A percentile compares a stretch with the other conserved stretches of the same genome.
phyloP scores from a whole-genome alignment of 2,888 invertebrate species.

The Dascillus cervinus region DNA sequence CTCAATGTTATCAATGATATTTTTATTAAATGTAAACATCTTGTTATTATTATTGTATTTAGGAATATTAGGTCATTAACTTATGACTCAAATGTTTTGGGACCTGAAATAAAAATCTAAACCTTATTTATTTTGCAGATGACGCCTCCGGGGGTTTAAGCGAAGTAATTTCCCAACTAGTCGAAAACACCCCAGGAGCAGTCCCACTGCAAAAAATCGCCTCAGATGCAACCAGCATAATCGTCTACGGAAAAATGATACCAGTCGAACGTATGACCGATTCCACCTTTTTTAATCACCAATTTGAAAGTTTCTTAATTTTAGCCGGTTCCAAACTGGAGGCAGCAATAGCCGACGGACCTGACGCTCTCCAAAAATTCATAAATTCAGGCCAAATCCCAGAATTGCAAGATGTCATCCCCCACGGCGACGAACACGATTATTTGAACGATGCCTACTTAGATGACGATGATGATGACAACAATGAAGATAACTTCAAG shows the following conservation, averaged over 20 bases:
- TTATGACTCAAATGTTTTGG: no score
- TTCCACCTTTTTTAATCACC: background rate
- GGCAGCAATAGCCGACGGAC: slow-evolving; percentile 69
- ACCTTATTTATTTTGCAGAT: slow-evolving; percentile 31
- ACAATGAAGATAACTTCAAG: slow-evolving; percentile 6
- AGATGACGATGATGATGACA: slow-evolving; percentile 41
- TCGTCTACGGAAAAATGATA: slow-evolving; percentile 76
- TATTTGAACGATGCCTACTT: slow-evolving; percentile 41
- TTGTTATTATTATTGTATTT: no score
- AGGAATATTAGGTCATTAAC: no score
- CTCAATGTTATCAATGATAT: no score
- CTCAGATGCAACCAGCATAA: slow-evolving; percentile 61
- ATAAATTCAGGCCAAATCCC: slow-evolving; percentile 76
- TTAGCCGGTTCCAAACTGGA: slow-evolving; percentile 67
- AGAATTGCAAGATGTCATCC: slow-evolving; percentile 70
- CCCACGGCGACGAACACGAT: slow-evolving; percentile 52
- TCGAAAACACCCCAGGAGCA: slow-evolving; percentile 72
- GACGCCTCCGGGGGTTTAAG: slow-evolving; percentile 47
- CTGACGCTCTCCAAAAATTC: slow-evolving; percentile 66
- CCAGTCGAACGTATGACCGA: slow-evolving; percentile 60
- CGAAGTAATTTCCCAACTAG: slow-evolving; percentile 64
- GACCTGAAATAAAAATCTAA: no score
- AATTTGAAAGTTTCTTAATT: slow-evolving; percentile 17
- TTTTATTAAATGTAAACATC: no score
- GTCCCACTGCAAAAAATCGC: slow-evolving; percentile 69